These are phyloP conservation scores for Achroia grisella DNA, from an alignment of 1,140 invertebrate genomes.

Conservation along the genomic window DNA sequence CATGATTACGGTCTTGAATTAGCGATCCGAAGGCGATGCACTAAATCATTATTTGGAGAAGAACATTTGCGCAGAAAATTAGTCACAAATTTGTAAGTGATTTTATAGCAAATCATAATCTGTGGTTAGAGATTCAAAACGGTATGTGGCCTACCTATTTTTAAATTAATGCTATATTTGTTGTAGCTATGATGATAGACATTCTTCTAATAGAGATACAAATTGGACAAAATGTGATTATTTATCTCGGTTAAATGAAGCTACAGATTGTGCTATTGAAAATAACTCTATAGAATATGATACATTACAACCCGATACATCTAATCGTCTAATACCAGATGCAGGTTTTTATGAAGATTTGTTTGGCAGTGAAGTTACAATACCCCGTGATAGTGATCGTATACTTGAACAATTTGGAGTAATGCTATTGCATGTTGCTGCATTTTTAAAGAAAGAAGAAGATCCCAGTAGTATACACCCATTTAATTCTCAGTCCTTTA, in stretches of 20 bases:
- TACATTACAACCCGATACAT: conserved; percentile 19
- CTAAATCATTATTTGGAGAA: conserved; percentile 54
- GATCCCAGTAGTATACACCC: conserved; percentile 11
- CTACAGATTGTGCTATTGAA: conserved; percentile 17
- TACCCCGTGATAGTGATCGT: conserved; percentile 51
- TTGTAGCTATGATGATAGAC: conserved; percentile 36
- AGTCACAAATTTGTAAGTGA: conserved; percentile 45
- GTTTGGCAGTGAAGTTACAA: conserved; percentile 40
- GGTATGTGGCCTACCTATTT: too few species aligned
- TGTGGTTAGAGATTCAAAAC: too few species aligned
- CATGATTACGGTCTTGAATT: conserved; percentile 50
- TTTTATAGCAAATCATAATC: conserved; percentile 1
- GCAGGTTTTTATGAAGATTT: conserved; percentile 45
- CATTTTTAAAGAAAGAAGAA: conserved; percentile 35
- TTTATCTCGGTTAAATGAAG: conserved; percentile 3
- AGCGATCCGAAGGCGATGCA: conserved; percentile 49
- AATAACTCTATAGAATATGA: conserved; percentile 10
- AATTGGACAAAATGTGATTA: conserved; percentile 2
- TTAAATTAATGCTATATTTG: not conserved
- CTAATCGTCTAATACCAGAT: conserved; percentile 36
- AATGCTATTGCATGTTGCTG: conserved; percentile 51
- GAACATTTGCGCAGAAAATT: conserved; percentile 44
- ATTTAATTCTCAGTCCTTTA: conserved; percentile 20
- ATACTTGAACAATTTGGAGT: conserved; percentile 58
- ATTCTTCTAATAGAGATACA: not conserved